Conservation (phyloP, 2,888 invertebrate species). For the Eretmocerus hayati region DNA sequence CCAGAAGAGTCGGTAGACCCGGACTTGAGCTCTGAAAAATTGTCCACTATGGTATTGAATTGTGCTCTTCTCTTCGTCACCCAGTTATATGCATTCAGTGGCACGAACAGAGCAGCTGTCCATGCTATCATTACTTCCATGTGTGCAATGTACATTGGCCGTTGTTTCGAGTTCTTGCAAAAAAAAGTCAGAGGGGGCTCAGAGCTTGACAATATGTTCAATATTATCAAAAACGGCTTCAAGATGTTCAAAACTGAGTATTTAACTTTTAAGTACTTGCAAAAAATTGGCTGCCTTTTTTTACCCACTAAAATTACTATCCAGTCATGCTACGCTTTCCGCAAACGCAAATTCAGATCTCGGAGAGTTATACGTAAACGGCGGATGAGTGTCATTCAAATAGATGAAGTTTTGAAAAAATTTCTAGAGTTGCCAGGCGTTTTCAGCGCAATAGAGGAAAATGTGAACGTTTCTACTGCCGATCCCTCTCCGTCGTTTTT, state of each 20-base stretch:
- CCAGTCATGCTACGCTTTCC: neutral
- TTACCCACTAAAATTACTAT: neutral
- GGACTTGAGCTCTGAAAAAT: neutral
- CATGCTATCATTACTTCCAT: constrained; percentile 1
- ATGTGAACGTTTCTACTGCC: constrained; percentile 5
- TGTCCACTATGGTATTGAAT: neutral
- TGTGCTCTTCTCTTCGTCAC: constrained; percentile 2
- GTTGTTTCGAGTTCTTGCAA: neutral
- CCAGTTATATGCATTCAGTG: neutral
- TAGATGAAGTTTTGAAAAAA: constrained; percentile 18
- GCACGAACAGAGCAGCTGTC: neutral
- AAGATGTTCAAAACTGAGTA: constrained; percentile 4
- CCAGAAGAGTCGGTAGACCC: neutral
- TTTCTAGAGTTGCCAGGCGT: constrained; percentile 22
- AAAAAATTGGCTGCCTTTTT: neutral
- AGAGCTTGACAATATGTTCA: neutral
- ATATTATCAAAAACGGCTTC: constrained; percentile 3
- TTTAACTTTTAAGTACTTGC: constrained; percentile 5
- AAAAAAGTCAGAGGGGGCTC: neutral
- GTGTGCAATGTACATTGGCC: neutral
- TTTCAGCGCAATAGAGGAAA: constrained; percentile 9
- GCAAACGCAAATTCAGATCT: neutral
- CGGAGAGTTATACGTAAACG: neutral
- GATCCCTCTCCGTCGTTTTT: neutral
- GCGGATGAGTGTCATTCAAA: constrained; percentile 11